Evolutionary conservation across 2,113 vertebrate species (phyloP).

Genomic region (Saguinus midas): DNA sequence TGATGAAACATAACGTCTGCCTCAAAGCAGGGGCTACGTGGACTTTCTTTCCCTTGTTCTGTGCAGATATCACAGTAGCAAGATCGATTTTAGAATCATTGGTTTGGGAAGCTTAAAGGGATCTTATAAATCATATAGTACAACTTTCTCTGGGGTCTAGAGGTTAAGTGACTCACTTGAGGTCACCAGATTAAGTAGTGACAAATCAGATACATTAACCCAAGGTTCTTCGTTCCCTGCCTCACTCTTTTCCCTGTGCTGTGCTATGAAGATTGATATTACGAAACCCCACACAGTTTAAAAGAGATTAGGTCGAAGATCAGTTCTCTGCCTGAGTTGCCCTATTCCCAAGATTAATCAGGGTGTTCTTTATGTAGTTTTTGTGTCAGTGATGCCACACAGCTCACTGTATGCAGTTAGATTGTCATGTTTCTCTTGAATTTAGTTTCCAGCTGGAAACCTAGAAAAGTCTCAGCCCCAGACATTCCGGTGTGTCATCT

Average conservation of each 20-base stretch:
- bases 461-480: background rate
- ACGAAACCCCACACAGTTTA: background rate
- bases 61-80: background rate
- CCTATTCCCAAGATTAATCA: background rate
- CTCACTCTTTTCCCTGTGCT: background rate
- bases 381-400: rapidly evolving
- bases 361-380: no score
- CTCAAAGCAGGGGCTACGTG: background rate
- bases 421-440: background rate
- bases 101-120: background rate
- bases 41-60: background rate
- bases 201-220: background rate
- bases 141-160: background rate
- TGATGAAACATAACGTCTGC: background rate
- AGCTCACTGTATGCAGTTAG: no score
- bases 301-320: background rate
- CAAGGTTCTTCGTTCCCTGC: no score
- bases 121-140: background rate
- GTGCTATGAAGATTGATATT: background rate
- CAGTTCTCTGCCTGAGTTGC: background rate
- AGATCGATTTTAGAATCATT: background rate
- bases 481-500: rapidly evolving
- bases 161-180: constrained; percentile 12
- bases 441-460: background rate
- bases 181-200: background rate